These are phyloP conservation scores for Acestrorhynchus altus DNA, from an alignment of 2,797 vertebrate species.

Conservation along the genomic window DNA sequence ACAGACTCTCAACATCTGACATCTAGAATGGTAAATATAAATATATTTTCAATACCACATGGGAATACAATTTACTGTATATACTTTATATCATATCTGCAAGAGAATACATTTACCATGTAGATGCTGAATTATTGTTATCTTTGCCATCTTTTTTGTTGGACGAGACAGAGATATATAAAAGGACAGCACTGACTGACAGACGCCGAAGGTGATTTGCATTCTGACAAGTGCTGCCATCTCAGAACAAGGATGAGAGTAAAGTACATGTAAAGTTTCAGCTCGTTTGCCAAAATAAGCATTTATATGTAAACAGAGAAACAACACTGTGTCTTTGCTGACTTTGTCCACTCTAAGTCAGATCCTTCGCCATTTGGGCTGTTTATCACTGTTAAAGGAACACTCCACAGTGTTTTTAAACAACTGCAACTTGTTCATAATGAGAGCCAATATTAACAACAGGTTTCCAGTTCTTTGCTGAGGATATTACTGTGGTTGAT, in stretches of 20 bases:
- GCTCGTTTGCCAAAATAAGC: constrained; percentile 37
- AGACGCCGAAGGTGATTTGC: constrained; percentile 17
- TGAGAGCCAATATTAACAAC: no score
- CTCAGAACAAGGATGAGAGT: neutral
- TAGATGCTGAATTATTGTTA: constrained; percentile 56
- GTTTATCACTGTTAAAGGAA: no score
- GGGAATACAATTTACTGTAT: constrained; percentile 69
- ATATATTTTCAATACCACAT: constrained; percentile 76
- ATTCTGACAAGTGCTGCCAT: neutral
- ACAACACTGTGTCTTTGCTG: constrained; percentile 6
- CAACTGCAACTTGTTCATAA: no score
- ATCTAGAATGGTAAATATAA: constrained; percentile 80
- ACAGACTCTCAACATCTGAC: constrained; percentile 76
- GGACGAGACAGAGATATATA: constrained; percentile 56
- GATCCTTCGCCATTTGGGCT: neutral
- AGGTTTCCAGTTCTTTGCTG: no score
- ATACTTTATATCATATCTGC: constrained; percentile 59
- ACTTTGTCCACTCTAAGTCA: neutral
- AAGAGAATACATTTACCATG: constrained; percentile 64
- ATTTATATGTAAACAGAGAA: constrained; percentile 46
- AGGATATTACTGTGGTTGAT: neutral
- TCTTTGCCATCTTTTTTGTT: constrained; percentile 47
- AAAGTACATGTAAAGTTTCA: constrained; percentile 21
- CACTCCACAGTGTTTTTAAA: no score
- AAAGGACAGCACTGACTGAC: constrained; percentile 27